Base-by-base conservation (phyloP, 2,888 invertebrate genomes). In the Gymnocheta viridis region DNA sequence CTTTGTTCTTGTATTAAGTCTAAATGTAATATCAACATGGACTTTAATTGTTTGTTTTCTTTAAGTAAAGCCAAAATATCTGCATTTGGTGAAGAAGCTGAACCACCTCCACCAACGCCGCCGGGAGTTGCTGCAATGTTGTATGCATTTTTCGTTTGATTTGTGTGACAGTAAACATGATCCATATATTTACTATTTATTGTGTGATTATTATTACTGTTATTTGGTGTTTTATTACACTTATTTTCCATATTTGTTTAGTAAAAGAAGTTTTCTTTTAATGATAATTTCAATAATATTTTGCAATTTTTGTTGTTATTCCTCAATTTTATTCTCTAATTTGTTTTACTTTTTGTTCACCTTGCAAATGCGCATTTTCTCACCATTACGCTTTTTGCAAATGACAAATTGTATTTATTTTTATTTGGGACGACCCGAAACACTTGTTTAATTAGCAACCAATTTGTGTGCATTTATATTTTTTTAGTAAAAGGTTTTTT, bases 1-100 rank as follows among this genome's bases (percentile, higher is more conserved):
- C 96, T 96, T 92, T 98, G 97, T 92, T 97, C 96, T 91, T 97
- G 97, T 90, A 98, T 96, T 85, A 98, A 93, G 91, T 98, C 97
- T 88, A 98, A 93, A 91, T 98, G 97, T 86, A 96, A 93, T 81
- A 97, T 92, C 86, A 97, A 93, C 89, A 98, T 94, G 86, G 96
- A 96, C 92, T 97, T 96, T 14, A 92, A 86, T 72, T 92, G 91
- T 82, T 92, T 92, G 76, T 91, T 92, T 85, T 92, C 91, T 70
- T 91, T 90, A n/a, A 91, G 86, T 7, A 92, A 78, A 7, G 90
- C 87, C 74, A 91, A 88, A 19, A 91, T 87, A 81, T 92, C 89
- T 2, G 86, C 84, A 51, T 79, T 83, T 4, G 86, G 78, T 9
- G 85, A 32, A 5, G 84, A 66, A 14, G 87, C 86, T 1, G 85